These are phyloP conservation scores for Colius striatus DNA, from an alignment of 2,113 vertebrate species.

Conservation along the genomic window DNA sequence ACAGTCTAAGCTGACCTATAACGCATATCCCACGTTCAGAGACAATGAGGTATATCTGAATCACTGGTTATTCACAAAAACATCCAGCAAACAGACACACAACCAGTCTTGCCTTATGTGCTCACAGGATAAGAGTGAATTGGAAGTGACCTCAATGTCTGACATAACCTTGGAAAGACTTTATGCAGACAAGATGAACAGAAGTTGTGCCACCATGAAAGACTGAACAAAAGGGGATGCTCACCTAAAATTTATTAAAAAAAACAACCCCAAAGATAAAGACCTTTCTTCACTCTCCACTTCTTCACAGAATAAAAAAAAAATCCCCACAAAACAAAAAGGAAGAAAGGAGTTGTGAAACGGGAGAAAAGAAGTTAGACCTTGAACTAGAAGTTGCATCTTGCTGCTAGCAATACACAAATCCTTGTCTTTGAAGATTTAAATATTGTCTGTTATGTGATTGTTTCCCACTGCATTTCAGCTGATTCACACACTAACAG, in stretches of 20 bases:
- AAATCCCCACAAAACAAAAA: not conserved
- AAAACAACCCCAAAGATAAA: not conserved
- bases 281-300: not conserved
- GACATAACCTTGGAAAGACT: not conserved
- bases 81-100: not conserved
- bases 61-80: not conserved
- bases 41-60: not conserved
- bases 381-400: not conserved
- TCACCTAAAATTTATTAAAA: not conserved
- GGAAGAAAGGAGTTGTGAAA: not conserved
- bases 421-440: not conserved
- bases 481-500: not conserved
- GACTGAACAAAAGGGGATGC: not conserved
- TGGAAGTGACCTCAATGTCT: not conserved
- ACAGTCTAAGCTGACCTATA: not conserved
- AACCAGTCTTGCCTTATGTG: not conserved
- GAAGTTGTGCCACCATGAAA: not conserved
- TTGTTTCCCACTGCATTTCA: not conserved
- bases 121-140: not conserved
- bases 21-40: not conserved
- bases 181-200: not conserved
- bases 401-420: not conserved
- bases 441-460: not conserved
- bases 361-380: not conserved
- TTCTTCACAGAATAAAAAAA: no score